Conservation (phyloP, 2,797 vertebrate species). For the Sparus aurata region DNA sequence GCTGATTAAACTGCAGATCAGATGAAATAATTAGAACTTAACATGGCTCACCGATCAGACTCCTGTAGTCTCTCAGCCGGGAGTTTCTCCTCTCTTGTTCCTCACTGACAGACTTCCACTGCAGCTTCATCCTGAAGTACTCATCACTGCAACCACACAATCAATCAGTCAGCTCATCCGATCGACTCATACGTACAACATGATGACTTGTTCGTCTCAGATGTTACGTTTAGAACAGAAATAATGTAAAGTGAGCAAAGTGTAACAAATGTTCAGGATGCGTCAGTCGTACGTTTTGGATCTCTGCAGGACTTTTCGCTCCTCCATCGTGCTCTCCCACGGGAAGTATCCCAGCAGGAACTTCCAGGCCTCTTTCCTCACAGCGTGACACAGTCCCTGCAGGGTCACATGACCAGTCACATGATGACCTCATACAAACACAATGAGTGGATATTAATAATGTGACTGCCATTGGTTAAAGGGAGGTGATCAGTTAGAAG, state of each 20-base stretch:
- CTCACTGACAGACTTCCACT: slow-evolving; percentile 97
- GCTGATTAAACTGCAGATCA: background rate
- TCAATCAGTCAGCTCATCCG: too few species aligned
- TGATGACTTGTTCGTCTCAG: too few species aligned
- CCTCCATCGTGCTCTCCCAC: slow-evolving; percentile 93
- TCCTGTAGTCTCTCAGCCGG: slow-evolving; percentile 93
- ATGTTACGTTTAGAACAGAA: too few species aligned
- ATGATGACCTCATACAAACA: background rate
- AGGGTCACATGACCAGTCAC: slow-evolving; percentile 11
- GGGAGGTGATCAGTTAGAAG: background rate
- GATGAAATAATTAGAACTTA: too few species aligned
- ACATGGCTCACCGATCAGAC: slow-evolving; percentile 90
- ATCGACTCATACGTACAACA: too few species aligned
- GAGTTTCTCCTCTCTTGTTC: slow-evolving; percentile 97
- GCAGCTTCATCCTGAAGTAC: slow-evolving; percentile 98
- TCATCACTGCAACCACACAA: slow-evolving; percentile 87
- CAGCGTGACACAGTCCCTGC: slow-evolving; percentile 92
- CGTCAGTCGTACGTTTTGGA: slow-evolving; percentile 88
- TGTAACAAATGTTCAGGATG: too few species aligned
- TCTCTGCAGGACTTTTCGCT: slow-evolving; percentile 91
- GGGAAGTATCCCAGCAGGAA: slow-evolving; percentile 94
- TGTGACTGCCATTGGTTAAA: too few species aligned
- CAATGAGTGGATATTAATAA: too few species aligned
- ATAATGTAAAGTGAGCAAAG: too few species aligned
- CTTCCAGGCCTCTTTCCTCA: slow-evolving; percentile 96